These are phyloP conservation scores for Micrastur ruficollis DNA, from an alignment of 2,797 vertebrate species.

Conservation along the genomic window DNA sequence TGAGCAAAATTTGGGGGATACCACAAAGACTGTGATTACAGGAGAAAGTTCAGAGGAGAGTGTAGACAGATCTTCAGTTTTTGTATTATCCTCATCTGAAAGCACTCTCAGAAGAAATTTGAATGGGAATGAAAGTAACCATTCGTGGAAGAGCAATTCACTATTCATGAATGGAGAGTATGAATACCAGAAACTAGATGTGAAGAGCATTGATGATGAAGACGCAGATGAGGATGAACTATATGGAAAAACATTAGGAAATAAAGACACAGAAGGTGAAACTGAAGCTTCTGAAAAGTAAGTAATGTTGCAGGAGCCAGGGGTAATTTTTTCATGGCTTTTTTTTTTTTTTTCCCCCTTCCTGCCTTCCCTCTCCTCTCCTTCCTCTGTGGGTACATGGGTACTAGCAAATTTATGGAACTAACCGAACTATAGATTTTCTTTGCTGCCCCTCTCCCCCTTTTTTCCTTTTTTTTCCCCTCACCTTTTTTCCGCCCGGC, in stretches of 20 bases:
- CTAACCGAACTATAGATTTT: background rate
- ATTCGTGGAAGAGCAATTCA: constrained; percentile 66
- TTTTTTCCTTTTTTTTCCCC: no score
- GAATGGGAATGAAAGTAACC: constrained; percentile 62
- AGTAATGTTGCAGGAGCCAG: background rate
- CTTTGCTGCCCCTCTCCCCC: accelerated
- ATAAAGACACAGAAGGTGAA: constrained; percentile 20
- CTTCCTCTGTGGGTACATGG: background rate
- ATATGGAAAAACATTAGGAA: constrained; percentile 14
- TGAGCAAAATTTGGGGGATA: constrained; percentile 80
- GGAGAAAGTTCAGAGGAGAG: constrained; percentile 87
- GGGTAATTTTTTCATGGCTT: background rate
- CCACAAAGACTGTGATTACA: constrained; percentile 65
- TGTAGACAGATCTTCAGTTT: constrained; percentile 72
- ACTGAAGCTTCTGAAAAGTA: constrained; percentile 68
- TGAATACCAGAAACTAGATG: constrained; percentile 75
- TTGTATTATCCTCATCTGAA: constrained; percentile 58
- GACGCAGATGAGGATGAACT: constrained; percentile 71
- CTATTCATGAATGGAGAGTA: constrained; percentile 73
- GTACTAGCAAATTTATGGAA: background rate
- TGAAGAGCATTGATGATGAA: constrained; percentile 83
- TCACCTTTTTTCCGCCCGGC: no score
- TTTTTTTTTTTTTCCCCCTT: no score
- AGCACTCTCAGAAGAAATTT: constrained; percentile 51
- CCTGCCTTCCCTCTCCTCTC: accelerated